Evolutionary conservation across 2,888 invertebrate species (phyloP).

Genomic region (Marronus borbonicus): DNA sequence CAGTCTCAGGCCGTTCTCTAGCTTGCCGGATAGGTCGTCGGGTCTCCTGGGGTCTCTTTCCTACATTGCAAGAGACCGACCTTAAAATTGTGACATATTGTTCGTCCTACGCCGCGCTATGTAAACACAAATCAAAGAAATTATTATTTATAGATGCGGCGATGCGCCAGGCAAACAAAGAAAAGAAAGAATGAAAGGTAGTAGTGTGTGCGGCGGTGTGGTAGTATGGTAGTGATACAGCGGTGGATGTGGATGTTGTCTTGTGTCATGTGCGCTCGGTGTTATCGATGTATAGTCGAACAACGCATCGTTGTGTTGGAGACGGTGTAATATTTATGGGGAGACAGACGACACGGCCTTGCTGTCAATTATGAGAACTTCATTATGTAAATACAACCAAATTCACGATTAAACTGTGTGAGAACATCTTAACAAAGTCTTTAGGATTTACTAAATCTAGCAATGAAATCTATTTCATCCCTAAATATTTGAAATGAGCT

Average conservation of each 20-base stretch:
- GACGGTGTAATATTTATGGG: conserved; percentile 17
- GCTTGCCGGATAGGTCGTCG: neutral
- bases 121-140: conserved; percentile 43
- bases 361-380: conserved; percentile 23
- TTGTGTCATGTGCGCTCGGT: neutral
- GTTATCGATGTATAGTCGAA: conserved; percentile 20
- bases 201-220: neutral
- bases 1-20: neutral
- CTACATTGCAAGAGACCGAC: neutral
- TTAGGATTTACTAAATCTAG: neutral
- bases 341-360: neutral
- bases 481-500: no score
- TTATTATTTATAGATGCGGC: conserved; percentile 37
- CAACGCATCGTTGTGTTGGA: neutral
- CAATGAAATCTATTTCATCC: neutral
- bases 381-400: neutral
- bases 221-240: neutral
- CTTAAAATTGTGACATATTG: conserved; percentile 44
- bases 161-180: neutral
- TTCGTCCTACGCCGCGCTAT: conserved; percentile 34
- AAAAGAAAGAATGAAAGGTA: conserved; percentile 4
- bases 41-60: conserved; percentile 5
- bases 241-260: no score
- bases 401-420: neutral
- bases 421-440: neutral